Conservation (phyloP, 2,113 vertebrate genomes). For the Charadrius vociferus region DNA sequence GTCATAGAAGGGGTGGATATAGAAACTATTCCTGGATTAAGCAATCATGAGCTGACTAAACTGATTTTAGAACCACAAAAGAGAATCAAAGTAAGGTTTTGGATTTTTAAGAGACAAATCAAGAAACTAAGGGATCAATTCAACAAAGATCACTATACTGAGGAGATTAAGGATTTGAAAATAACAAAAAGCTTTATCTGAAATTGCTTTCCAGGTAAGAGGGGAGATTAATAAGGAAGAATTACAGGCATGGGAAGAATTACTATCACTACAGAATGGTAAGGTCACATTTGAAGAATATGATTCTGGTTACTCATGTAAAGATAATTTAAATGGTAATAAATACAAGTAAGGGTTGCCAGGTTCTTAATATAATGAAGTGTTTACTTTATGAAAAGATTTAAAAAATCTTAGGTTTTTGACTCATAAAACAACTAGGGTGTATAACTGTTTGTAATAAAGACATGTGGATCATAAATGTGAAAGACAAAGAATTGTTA, state of each 20-base stretch:
- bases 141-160: background rate
- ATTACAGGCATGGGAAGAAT: background rate
- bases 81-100: background rate
- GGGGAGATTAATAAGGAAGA: background rate
- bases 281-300: background rate
- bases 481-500: background rate
- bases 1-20: background rate
- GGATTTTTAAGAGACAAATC: background rate
- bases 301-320: background rate
- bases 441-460: background rate
- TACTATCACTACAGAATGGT: background rate
- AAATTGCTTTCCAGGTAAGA: background rate
- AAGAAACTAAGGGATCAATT: background rate
- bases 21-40: background rate
- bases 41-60: background rate
- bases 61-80: background rate
- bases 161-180: background rate
- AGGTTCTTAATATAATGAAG: background rate
- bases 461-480: background rate
- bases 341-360: background rate
- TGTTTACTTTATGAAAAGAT: background rate
- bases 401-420: background rate
- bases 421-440: background rate
- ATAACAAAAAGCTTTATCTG: background rate
- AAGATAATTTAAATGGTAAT: background rate